Percentiles rank a stretch among this genome's conserved stretches.
Conservation (phyloP, 2,113 vertebrate genomes). For the Nothoprocta perdicaria region DNA sequence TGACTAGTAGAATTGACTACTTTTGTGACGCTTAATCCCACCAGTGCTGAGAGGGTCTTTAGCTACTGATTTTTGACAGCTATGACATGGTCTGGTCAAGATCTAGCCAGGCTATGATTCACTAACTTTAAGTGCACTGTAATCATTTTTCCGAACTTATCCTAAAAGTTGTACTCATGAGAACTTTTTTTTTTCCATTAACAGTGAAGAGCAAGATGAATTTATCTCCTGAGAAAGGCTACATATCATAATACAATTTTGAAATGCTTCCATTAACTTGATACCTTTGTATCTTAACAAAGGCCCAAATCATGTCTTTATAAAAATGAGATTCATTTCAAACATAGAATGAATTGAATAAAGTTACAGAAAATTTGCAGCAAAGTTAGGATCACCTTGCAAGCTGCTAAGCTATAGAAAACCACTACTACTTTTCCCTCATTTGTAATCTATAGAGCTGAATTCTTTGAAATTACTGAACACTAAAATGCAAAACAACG, state of each 20-base stretch:
- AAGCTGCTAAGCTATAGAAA: neutral
- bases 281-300: neutral
- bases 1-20: neutral
- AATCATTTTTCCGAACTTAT: neutral
- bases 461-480: neutral
- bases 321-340: neutral
- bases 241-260: neutral
- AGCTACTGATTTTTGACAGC: conserved; percentile 62
- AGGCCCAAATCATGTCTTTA: neutral
- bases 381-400: neutral
- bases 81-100: conserved; percentile 34
- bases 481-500: accelerated
- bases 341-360: neutral
- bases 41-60: conserved; percentile 18
- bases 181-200: neutral
- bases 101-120: conserved; percentile 7
- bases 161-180: neutral
- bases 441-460: neutral
- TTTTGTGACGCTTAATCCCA: conserved; percentile 35
- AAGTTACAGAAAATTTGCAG: neutral
- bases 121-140: neutral
- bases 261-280: neutral
- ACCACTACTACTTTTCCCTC: neutral
- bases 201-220: neutral
- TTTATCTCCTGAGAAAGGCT: neutral